Conservation (phyloP, 1,140 invertebrate species). For the Drosophila serrata region DNA sequence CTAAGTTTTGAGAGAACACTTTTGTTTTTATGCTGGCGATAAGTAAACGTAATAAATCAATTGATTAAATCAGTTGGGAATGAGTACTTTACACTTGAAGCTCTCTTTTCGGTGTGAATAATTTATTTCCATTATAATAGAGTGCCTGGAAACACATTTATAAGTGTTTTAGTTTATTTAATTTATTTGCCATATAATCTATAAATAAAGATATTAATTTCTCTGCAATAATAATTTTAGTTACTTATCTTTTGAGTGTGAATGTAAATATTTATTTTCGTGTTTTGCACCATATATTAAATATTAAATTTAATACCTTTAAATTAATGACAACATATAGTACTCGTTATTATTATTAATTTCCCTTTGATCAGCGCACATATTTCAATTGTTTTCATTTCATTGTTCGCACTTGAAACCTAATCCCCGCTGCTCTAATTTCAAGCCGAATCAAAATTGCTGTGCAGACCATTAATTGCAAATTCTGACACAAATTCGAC, state of each 20-base stretch:
- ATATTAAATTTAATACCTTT: not conserved
- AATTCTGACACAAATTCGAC: constrained; percentile 40
- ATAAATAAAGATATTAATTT: not conserved
- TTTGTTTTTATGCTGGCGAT: constrained; percentile 1
- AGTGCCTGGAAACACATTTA: not conserved
- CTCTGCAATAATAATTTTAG: too few relatives aligned
- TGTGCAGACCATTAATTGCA: constrained; percentile 33
- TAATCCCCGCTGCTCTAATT: constrained; percentile 10
- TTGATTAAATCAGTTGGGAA: too few relatives aligned
- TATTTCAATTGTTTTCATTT: not conserved
- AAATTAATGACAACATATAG: not conserved
- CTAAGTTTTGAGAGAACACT: not conserved
- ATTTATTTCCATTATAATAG: not conserved
- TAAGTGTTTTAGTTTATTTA: not conserved
- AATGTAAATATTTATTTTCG: too few relatives aligned
- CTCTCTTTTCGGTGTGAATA: not conserved
- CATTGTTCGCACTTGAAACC: constrained; percentile 22
- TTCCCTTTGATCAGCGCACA: not conserved
- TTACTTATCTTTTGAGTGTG: too few relatives aligned
- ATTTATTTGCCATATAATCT: too few relatives aligned
- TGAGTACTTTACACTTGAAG: too few relatives aligned
- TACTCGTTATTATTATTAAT: not conserved
- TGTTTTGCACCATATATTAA: too few relatives aligned
- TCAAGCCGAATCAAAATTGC: constrained; percentile 19
- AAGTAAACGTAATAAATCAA: not conserved